Evolutionary conservation across 2,113 vertebrate species (phyloP), one percentile per base, ranked within the genome.

Genomic region (Cebus imitator): DNA sequence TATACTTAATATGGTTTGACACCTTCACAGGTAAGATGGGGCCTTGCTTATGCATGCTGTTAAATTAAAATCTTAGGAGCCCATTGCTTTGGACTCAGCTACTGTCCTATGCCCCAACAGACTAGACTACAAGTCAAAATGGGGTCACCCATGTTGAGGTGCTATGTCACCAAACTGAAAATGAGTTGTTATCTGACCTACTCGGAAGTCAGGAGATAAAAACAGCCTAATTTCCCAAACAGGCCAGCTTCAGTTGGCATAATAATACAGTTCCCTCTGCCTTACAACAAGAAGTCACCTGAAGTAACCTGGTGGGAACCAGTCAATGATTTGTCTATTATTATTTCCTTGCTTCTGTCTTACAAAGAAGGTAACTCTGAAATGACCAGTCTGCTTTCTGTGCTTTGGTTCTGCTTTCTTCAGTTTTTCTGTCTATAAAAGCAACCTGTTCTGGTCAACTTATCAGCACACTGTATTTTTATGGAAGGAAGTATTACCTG

Each of bases 1-100:
- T 95, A 37, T 66, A 91, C 43, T 93, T 87, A 94, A 89, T 95
- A 79, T 79, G 32, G 25, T 94, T 80, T 89, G 91, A 57, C 66
- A 95, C n/a, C 85, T 81, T 92, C 55, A 35, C 20, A 94, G 91
- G 37, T 90, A 73, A 94, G 45, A 83, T 78, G 73, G 32, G 45
- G 37, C n/a, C 70, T 70, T 85, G 57, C 35, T 79, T 70, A 90
- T 96, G 21, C 9, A 87, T 86, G n/a, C 35, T n/a, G 8, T 70
- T n/a, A 70, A 37, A n/a, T n/a, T 30, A 20, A 50, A 20, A 50
- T 50, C 50, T 5, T 50, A 79, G 76, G 76, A 79, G 18, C 45
- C 76, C 17, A 32, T 35, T 50, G 76, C 35, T 79, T 79, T 79
- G 30, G 16, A 79, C 76, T 79, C 50, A 50, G 76, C 76, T 79